These are phyloP conservation scores for Odobenus rosmarus DNA, from an alignment of 2,113 vertebrate genomes.

Conservation along the genomic window DNA sequence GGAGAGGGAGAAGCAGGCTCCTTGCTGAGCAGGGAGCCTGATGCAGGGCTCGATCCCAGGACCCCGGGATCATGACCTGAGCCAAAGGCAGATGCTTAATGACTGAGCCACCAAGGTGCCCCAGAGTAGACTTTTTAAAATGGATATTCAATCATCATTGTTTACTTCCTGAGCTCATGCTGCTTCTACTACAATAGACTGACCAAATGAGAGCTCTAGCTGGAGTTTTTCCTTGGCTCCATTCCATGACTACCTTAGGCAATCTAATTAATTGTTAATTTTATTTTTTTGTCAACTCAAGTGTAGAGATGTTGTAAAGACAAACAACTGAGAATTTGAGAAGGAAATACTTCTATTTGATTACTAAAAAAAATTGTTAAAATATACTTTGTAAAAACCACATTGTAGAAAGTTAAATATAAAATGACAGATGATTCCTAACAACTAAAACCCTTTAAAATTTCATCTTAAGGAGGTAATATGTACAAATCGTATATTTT, in stretches of 20 bases:
- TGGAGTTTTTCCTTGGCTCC: background rate
- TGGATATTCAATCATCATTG: background rate
- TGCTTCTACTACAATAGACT: background rate
- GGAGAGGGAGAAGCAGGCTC: no score
- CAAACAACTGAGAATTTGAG: background rate
- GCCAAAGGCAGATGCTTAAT: no score
- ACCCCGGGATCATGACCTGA: no score
- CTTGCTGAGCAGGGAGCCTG: no score
- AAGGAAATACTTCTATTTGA: background rate
- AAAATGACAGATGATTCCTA: background rate
- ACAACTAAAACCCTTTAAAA: background rate
- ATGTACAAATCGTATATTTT: background rate
- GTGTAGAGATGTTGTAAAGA: background rate
- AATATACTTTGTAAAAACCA: background rate
- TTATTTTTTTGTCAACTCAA: background rate
- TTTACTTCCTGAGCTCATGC: background rate
- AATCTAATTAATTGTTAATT: slow-evolving; percentile 33
- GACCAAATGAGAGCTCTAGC: background rate
- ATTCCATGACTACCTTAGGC: background rate
- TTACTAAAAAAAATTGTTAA: background rate
- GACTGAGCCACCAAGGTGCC: no score
- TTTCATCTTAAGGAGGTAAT: background rate
- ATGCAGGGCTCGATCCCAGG: no score
- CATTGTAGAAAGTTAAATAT: background rate
- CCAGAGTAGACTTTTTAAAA: background rate